Evolutionary conservation across 1,140 invertebrate species (phyloP).

Genomic region (Heterodera schachtii): DNA sequence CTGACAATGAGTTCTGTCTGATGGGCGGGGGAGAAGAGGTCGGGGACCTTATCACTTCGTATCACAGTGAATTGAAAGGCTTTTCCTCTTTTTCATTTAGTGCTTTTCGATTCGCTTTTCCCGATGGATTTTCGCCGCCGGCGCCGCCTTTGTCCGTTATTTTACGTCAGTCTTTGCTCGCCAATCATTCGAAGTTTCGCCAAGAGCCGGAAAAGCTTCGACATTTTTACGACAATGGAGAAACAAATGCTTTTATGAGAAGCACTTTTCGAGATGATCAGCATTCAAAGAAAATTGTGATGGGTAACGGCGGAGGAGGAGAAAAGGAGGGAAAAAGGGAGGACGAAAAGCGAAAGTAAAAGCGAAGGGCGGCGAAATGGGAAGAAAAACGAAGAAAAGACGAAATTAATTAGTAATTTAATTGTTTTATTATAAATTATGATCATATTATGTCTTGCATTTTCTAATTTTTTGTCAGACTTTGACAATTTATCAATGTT

Average conservation of each 20-base stretch:
- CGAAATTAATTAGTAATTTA: neutral
- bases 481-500: constrained; percentile 23
- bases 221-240: neutral
- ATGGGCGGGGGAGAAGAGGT: neutral
- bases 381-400: neutral
- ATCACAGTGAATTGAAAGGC: too few relatives aligned
- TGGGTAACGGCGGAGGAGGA: too few relatives aligned
- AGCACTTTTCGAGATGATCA: neutral
- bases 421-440: neutral
- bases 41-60: too few relatives aligned
- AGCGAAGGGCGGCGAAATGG: neutral
- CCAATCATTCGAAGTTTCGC: neutral
- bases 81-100: too few relatives aligned
- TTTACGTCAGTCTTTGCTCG: neutral
- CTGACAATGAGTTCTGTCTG: neutral
- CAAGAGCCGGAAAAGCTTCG: neutral
- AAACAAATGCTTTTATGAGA: neutral
- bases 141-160: constrained; percentile 2
- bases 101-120: neutral
- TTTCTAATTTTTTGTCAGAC: neutral
- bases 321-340: neutral
- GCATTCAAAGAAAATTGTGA: neutral
- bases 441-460: neutral
- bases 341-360: neutral
- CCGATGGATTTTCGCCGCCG: neutral